A percentile compares a stretch with the other conserved stretches of the same genome.
Evolutionary conservation across 1,140 invertebrate species (phyloP).

Genomic region (Solenopsis fugax): DNA sequence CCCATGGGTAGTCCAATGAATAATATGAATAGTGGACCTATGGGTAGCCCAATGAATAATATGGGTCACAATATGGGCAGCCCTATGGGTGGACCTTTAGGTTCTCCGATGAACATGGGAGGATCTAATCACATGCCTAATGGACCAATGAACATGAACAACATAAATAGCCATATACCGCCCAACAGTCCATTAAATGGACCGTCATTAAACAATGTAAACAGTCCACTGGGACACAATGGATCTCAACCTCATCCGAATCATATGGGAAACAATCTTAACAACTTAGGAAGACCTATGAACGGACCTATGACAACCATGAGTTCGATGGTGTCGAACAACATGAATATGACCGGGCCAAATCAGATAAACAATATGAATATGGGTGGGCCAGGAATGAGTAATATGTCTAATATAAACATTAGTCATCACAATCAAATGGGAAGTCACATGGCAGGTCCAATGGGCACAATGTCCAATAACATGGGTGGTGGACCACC

Average conservation of each 20-base stretch:
- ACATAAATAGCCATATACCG: conserved; percentile 85
- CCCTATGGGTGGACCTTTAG: conserved; percentile 85
- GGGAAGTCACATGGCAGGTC: conserved; percentile 87
- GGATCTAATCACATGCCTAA: conserved; percentile 84
- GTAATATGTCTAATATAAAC: conserved; percentile 88
- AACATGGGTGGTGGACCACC: conserved; percentile 85
- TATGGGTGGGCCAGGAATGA: conserved; percentile 87
- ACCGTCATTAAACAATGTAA: conserved; percentile 85
- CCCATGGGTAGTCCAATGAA: conserved; percentile 92
- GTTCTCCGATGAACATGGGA: conserved; percentile 85
- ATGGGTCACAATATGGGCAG: conserved; percentile 86
- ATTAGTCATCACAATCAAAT: conserved; percentile 87
- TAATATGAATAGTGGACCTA: conserved; percentile 89
- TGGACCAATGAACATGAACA: conserved; percentile 86
- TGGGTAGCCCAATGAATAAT: conserved; percentile 88
- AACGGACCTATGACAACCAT: conserved; percentile 89
- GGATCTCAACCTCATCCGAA: conserved; percentile 87
- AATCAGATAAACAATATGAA: conserved; percentile 85
- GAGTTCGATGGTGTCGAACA: conserved; percentile 88
- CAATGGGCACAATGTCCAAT: conserved; percentile 87
- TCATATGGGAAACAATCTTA: conserved; percentile 87
- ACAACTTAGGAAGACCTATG: conserved; percentile 87
- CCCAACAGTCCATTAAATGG: conserved; percentile 85
- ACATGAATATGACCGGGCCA: conserved; percentile 84
- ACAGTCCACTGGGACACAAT: conserved; percentile 85